Evolutionary conservation across 2,888 invertebrate genomes (phyloP), one percentile per base, ranked within the genome.

Genomic region (Drosophila lutescens): DNA sequence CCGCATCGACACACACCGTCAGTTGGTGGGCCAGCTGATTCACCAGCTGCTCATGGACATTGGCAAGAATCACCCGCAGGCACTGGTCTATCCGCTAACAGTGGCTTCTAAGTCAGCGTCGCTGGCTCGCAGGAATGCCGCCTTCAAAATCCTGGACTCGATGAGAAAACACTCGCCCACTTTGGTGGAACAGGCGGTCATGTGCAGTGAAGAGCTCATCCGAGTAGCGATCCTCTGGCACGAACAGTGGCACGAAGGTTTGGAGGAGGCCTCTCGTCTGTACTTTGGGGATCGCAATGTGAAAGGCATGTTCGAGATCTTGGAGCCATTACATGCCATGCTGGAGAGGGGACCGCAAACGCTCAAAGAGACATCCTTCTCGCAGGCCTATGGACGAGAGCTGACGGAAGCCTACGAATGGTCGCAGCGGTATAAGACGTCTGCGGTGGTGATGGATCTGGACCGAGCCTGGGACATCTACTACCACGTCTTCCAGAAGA

Each of bases 401-500:
- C 93, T 99, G 69, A 95, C 95, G 83, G 98, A 99, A 90, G 99
- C 99, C 0, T 95, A 96, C 82, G 98, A 98, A 86, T 99, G 98
- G 97, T 99, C 99, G 91, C 95, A 96, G 88, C 95, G 97, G 84
- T 99, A 96, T 91, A 96, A 95, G 92, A 94, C 95, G 26, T 96
- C 98, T 0, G 95, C 96, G 0, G 96, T 96, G 80, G 95, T 96
- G 6, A 95, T 98, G 78, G 99, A 99, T 89, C 92, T 99, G 77
- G 98, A 98, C 91, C 98, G 98, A 91, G 99, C 99, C 4, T 99
- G 99, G 99, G 99, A 99, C 91, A 94, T 99, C 40, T 99, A 99
- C 93, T 99, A 99, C 93, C 98, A 98, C 91, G 99, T 99, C 57
- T 99, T 99, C 93, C 95, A 99, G 32, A 95, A 98, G 81, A 99